Evolutionary conservation across 1,140 invertebrate species (phyloP).

Genomic region (Hetaerina americana): DNA sequence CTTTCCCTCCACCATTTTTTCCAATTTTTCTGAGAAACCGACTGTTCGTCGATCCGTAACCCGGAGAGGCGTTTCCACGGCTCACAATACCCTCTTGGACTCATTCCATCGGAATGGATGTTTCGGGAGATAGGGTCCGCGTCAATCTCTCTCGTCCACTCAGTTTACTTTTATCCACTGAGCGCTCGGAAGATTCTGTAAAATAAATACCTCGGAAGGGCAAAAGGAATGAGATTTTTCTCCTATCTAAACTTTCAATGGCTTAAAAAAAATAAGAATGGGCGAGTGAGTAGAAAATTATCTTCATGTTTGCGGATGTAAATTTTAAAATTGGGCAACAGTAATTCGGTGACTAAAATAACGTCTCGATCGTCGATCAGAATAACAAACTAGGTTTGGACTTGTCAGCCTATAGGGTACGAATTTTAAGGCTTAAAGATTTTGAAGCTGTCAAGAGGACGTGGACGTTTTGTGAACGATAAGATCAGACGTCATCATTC

Average conservation of each 20-base stretch:
- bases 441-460: not conserved
- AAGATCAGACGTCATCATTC: not conserved
- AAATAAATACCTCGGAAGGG: not conserved
- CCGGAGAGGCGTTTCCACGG: too few species aligned
- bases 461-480: not conserved
- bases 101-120: not conserved
- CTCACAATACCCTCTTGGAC: not conserved
- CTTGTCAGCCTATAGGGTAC: not conserved
- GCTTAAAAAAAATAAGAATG: too few species aligned
- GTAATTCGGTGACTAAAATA: not conserved
- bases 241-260: too few species aligned
- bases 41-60: too few species aligned
- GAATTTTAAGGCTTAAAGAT: not conserved
- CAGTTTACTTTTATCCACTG: not conserved
- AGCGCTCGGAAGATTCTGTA: not conserved
- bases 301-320: not conserved
- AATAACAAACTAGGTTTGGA: not conserved
- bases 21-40: too few species aligned
- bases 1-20: too few species aligned
- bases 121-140: not conserved
- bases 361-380: not conserved
- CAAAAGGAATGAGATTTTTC: not conserved
- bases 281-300: too few species aligned
- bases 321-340: not conserved
- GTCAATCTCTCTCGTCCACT: not conserved